Conservation (phyloP, 1,140 invertebrate genomes). For the Anastatus disparis region DNA sequence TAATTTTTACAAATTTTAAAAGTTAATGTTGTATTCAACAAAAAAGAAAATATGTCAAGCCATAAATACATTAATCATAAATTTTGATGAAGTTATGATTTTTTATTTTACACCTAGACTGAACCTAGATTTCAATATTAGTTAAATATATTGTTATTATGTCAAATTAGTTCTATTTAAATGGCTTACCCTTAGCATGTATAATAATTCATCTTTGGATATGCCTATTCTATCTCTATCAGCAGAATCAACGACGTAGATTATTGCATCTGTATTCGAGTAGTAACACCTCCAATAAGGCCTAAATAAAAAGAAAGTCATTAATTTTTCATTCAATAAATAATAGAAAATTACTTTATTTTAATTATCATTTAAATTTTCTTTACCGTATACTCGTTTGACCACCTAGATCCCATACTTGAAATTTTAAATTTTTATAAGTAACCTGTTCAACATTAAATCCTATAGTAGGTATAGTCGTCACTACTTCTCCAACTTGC, state of each 20-base stretch:
- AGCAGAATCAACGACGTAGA: slow-evolving; percentile 99
- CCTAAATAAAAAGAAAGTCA: slow-evolving; percentile 71
- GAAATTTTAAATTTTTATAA: slow-evolving; percentile 95
- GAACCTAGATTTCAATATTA: no score
- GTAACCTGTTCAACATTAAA: slow-evolving; percentile 98
- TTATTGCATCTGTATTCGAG: slow-evolving; percentile 99
- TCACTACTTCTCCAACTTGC: slow-evolving; percentile 99
- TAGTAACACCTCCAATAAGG: slow-evolving; percentile 99
- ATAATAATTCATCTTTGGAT: slow-evolving; percentile 97
- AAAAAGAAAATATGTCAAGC: no score
- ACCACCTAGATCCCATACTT: slow-evolving; percentile 98
- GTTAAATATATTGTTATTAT: slow-evolving; percentile 37
- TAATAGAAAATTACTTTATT: background rate
- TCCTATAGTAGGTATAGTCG: slow-evolving; percentile 99
- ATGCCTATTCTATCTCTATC: slow-evolving; percentile 98
- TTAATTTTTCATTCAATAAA: no score
- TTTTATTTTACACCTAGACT: no score
- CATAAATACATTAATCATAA: no score
- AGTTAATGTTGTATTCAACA: no score
- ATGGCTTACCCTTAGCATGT: slow-evolving; percentile 90
- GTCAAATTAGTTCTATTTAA: slow-evolving; percentile 30
- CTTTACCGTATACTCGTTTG: slow-evolving; percentile 90
- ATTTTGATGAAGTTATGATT: no score
- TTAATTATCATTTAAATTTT: background rate
- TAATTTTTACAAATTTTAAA: no score